These are phyloP conservation scores for Apodemus speciosus DNA, from an alignment of 2,113 vertebrate species.

Conservation along the genomic window DNA sequence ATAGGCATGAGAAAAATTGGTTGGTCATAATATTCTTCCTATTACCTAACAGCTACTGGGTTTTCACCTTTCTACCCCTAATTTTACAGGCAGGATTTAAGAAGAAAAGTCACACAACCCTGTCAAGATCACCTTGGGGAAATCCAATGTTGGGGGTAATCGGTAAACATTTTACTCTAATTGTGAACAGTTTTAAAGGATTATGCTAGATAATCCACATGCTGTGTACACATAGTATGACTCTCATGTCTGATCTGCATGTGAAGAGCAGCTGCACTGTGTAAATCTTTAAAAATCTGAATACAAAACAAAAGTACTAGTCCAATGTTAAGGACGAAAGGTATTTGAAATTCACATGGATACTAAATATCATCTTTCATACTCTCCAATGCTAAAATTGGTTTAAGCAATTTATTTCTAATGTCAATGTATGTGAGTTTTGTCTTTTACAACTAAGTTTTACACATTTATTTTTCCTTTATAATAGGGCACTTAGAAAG, in stretches of 20 bases:
- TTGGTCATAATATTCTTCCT: background rate
- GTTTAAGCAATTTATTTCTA: constrained; percentile 52
- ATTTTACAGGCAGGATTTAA: constrained; percentile 29
- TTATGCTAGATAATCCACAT: constrained; percentile 37
- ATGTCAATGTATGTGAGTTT: constrained; percentile 2
- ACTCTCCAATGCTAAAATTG: background rate
- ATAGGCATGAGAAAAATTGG: background rate
- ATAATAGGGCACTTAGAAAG: constrained; percentile 41
- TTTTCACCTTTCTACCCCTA: constrained; percentile 1
- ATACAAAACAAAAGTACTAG: constrained; percentile 46
- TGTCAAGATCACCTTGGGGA: background rate
- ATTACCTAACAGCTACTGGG: background rate
- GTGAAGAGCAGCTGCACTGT: background rate
- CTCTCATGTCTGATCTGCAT: constrained; percentile 42
- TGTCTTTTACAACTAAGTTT: constrained; percentile 53
- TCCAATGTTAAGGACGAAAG: constrained; percentile 16
- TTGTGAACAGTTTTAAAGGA: constrained; percentile 32
- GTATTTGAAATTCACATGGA: background rate
- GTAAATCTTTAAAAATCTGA: constrained; percentile 43
- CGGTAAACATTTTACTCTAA: constrained; percentile 2
- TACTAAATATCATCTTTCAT: background rate
- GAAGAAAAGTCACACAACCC: background rate
- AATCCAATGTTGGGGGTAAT: background rate
- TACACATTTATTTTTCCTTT: constrained; percentile 30
- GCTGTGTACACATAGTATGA: constrained; percentile 47